These are phyloP conservation scores for Callaeas wilsoni DNA, from an alignment of 2,113 vertebrate genomes.

Conservation along the genomic window DNA sequence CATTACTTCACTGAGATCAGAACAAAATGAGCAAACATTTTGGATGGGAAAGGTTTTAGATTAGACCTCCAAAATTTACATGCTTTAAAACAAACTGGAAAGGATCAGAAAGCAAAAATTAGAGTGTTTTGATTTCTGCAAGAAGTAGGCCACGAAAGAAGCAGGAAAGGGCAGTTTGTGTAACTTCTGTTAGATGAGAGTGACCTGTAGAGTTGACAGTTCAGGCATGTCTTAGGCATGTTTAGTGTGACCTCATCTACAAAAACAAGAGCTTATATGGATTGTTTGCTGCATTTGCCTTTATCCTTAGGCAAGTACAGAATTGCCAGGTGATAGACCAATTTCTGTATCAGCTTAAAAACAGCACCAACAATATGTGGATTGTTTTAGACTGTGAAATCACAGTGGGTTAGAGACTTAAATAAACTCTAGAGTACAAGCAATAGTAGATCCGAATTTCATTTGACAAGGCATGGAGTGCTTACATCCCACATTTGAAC, in stretches of 20 bases:
- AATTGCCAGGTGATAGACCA: background rate
- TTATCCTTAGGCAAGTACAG: background rate
- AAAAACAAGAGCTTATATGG: background rate
- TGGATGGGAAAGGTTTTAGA: background rate
- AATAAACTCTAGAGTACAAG: background rate
- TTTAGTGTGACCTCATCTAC: background rate
- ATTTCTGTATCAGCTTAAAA: background rate
- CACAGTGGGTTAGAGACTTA: background rate
- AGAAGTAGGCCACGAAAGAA: background rate
- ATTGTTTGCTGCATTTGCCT: background rate
- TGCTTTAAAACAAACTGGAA: background rate
- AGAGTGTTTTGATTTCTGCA: background rate
- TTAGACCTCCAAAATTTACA: background rate
- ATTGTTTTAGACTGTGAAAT: slow-evolving; percentile 15
- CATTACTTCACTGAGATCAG: background rate
- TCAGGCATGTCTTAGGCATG: background rate
- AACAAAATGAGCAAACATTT: background rate
- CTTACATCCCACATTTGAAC: background rate
- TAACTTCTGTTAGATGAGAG: background rate
- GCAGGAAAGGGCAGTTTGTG: background rate
- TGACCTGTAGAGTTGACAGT: background rate
- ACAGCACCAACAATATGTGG: background rate
- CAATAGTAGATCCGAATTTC: background rate
- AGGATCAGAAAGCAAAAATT: background rate
- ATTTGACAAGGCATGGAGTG: background rate